A percentile compares a stretch with the other conserved stretches of the same genome.
These are phyloP conservation scores for Mactromeris polynyma DNA, from an alignment of 2,888 invertebrate genomes.

Conservation along the genomic window DNA sequence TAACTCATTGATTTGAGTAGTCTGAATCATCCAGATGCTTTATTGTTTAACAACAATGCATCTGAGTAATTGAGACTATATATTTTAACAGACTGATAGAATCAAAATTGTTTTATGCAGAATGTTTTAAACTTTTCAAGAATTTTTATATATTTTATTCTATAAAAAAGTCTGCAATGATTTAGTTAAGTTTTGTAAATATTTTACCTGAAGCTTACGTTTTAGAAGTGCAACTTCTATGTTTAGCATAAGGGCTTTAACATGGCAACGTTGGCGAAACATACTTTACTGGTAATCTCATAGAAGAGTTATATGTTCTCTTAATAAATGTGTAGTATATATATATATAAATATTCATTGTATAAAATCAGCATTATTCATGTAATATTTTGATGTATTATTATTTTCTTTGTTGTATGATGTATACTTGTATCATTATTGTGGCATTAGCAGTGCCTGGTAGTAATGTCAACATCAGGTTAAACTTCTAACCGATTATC, in stretches of 20 bases:
- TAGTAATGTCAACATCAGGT: not conserved
- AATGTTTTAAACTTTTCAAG: not conserved
- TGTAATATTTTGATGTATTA: slow-evolving; percentile 6
- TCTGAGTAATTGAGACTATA: not conserved
- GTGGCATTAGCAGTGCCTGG: not conserved
- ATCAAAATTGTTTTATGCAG: not conserved
- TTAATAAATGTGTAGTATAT: not conserved
- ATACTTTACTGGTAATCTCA: not conserved
- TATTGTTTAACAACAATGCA: not conserved
- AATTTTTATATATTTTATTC: not conserved
- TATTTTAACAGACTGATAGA: not conserved
- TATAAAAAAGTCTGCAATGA: not conserved
- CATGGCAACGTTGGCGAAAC: not conserved
- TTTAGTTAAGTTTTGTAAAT: not conserved
- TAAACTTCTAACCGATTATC: not conserved
- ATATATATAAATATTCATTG: slow-evolving; percentile 20
- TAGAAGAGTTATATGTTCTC: not conserved
- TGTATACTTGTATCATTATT: not conserved
- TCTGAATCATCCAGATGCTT: not conserved
- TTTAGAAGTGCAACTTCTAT: no score
- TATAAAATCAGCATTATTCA: slow-evolving; percentile 15
- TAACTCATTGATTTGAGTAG: not conserved
- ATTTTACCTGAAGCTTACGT: not conserved
- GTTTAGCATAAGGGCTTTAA: no score
- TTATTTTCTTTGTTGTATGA: not conserved